Evolutionary conservation across 2,888 invertebrate species (phyloP).

Genomic region (Buathra laborator): DNA sequence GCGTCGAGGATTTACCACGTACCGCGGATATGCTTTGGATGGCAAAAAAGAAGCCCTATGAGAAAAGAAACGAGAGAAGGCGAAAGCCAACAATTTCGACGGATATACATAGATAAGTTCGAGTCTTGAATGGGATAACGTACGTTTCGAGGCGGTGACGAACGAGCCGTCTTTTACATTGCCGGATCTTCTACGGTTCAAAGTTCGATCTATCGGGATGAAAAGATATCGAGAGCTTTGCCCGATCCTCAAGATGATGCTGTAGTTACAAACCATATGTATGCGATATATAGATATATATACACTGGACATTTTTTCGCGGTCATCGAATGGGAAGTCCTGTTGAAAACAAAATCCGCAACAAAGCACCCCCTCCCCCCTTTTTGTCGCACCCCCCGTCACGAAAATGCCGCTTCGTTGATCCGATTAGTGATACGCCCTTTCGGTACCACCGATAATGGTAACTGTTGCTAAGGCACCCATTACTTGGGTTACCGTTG

Average conservation of each 20-base stretch:
- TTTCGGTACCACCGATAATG: too few species aligned
- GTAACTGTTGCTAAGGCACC: too few species aligned
- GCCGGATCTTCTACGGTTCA: not conserved
- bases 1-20: not conserved
- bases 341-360: too few species aligned
- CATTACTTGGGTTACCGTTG: too few species aligned
- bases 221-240: not conserved
- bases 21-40: not conserved
- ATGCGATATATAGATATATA: too few species aligned
- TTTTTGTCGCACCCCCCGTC: too few species aligned
- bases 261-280: not conserved
- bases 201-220: not conserved
- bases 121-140: not conserved
- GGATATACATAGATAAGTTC: not conserved
- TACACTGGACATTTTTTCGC: too few species aligned
- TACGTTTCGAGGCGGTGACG: not conserved
- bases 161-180: conserved; percentile 8
- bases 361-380: too few species aligned
- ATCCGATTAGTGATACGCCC: too few species aligned
- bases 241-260: not conserved
- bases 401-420: too few species aligned
- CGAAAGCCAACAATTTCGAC: not conserved
- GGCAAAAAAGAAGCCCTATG: not conserved
- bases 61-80: not conserved
- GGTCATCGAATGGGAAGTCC: too few species aligned